A percentile compares a stretch with the other conserved stretches of the same genome.
phyloP scores from a whole-genome alignment of 2,888 invertebrate species.

The Pristionchus fissidentatus region DNA sequence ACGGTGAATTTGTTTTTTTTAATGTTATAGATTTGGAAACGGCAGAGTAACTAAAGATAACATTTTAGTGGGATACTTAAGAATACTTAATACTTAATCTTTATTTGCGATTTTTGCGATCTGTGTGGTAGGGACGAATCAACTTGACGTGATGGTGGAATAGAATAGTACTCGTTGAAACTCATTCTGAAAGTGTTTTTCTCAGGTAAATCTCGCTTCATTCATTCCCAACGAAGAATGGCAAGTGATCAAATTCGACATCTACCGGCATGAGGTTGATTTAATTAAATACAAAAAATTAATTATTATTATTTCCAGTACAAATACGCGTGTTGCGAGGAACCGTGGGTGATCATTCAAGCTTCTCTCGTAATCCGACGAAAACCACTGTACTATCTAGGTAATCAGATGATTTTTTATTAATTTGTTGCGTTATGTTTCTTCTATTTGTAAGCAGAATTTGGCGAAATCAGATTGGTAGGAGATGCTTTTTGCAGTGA shows the following conservation, averaged over 20 bases:
- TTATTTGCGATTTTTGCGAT: too few relatives aligned
- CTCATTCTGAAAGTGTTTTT: too few relatives aligned
- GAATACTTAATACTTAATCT: too few relatives aligned
- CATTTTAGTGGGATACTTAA: too few relatives aligned
- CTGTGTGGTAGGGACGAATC: too few relatives aligned
- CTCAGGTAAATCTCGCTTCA: slow-evolving; percentile 64
- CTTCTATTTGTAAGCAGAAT: not conserved
- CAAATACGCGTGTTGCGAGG: slow-evolving; percentile 73
- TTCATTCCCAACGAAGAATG: slow-evolving; percentile 75
- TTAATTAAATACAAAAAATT: not conserved
- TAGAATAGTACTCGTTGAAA: not conserved
- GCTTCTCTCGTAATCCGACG: slow-evolving; percentile 68
- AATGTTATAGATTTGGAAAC: too few relatives aligned
- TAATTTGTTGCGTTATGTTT: not conserved
- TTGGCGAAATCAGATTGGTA: not conserved
- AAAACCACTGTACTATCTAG: slow-evolving; percentile 71
- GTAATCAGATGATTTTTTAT: not conserved
- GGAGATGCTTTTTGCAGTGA: slow-evolving; percentile 58
- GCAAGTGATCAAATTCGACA: slow-evolving; percentile 72
- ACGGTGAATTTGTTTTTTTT: too few relatives aligned
- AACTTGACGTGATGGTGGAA: not conserved
- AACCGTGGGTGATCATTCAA: slow-evolving; percentile 66
- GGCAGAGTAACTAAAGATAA: too few relatives aligned
- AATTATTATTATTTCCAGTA: slow-evolving; percentile 60
- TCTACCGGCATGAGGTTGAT: slow-evolving; percentile 71